These are phyloP conservation scores for Tonatia bakeri DNA, from an alignment of 2,113 vertebrate species.

Conservation along the genomic window DNA sequence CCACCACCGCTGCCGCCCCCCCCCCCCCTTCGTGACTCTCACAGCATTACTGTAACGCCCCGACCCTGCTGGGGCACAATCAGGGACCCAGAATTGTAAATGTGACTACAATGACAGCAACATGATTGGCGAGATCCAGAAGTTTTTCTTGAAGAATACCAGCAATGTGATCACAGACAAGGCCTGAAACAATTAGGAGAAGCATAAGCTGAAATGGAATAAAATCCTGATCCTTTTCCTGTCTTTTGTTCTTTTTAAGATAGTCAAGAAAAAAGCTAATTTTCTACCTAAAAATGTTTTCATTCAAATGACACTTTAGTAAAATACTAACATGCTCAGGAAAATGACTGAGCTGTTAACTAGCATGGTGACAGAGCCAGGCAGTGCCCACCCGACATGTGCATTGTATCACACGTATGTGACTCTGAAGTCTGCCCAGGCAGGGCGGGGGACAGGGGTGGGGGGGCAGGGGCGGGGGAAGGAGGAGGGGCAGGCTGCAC, in stretches of 20 bases:
- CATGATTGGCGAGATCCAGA: neutral
- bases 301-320: neutral
- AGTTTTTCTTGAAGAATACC: constrained; percentile 1
- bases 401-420: neutral
- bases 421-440: no score
- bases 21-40: neutral
- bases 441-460: no score
- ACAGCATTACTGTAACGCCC: neutral
- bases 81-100: neutral
- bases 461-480: no score
- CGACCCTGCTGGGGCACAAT: neutral
- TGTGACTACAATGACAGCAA: neutral
- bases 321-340: neutral
- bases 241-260: neutral
- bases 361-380: neutral
- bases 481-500: neutral
- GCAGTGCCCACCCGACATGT: accelerated
- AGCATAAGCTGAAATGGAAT: neutral
- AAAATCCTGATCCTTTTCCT: neutral
- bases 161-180: constrained; percentile 29
- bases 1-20: no score
- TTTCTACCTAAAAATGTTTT: constrained; percentile 17
- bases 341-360: neutral
- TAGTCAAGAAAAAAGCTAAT: neutral
- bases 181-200: neutral